These are phyloP conservation scores for Chaunax sp. DNA, from an alignment of 2,797 vertebrate genomes.

Conservation along the genomic window DNA sequence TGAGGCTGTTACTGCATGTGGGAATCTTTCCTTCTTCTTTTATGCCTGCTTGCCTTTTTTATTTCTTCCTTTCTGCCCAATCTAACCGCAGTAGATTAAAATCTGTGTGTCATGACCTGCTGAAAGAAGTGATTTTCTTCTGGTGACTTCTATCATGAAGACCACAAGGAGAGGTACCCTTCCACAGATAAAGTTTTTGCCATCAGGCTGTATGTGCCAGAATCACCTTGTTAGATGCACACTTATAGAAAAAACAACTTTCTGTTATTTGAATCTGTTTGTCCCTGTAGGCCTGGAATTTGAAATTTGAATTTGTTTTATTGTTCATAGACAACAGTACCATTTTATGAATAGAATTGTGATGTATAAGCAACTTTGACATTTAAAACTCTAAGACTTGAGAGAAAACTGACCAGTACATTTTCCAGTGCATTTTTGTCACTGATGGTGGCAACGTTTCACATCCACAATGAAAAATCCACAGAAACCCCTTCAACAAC, in stretches of 20 bases:
- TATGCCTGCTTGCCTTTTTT: constrained; percentile 8
- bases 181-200: too few relatives aligned
- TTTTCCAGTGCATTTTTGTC: not conserved
- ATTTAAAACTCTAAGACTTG: too few relatives aligned
- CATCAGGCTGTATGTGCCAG: not conserved
- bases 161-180: too few relatives aligned
- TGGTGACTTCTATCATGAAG: too few relatives aligned
- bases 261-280: not conserved
- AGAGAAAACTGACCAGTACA: too few relatives aligned
- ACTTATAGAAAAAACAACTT: not conserved
- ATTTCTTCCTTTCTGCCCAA: not conserved
- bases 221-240: not conserved
- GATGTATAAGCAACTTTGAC: too few relatives aligned
- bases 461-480: not conserved
- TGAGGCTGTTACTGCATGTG: too few relatives aligned
- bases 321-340: too few relatives aligned
- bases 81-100: constrained; percentile 34
- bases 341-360: too few relatives aligned
- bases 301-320: too few relatives aligned
- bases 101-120: constrained; percentile 42
- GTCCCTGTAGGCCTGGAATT: too few relatives aligned
- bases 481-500: not conserved
- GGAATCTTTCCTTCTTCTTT: constrained; percentile 16
- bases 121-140: too few relatives aligned
- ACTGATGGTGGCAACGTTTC: not conserved